phyloP scores from a whole-genome alignment of 2,888 invertebrate species.

The Parascotia fuliginaria region DNA sequence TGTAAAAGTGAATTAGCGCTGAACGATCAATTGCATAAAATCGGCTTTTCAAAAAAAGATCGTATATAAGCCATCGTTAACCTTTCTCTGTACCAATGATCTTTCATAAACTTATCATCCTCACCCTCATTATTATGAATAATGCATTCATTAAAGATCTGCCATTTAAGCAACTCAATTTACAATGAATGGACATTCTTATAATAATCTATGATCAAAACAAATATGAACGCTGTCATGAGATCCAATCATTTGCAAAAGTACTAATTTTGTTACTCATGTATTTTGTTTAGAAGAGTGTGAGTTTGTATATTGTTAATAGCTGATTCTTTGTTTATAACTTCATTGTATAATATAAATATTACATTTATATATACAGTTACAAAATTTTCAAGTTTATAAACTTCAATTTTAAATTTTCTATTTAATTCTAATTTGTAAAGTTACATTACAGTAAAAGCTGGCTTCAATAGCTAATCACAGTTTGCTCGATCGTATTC shows the following conservation, averaged over 20 bases:
- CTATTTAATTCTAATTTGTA: no score
- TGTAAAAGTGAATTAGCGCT: no score
- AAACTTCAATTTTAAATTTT: no score
- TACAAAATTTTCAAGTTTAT: no score
- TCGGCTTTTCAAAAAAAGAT: no score
- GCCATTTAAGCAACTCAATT: conserved; percentile 38
- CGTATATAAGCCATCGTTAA: no score
- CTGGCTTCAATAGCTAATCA: background rate
- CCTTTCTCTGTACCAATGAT: background rate
- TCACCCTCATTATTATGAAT: background rate
- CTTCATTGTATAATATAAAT: background rate
- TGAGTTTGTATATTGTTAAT: background rate
- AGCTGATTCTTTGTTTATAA: background rate
- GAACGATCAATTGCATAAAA: no score
- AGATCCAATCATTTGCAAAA: conserved; percentile 30
- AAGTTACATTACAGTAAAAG: no score
- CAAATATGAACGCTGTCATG: conserved; percentile 40
- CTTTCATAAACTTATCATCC: background rate
- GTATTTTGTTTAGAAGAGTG: conserved; percentile 4
- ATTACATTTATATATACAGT: no score
- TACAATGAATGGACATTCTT: conserved; percentile 52
- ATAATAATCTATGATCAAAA: conserved; percentile 35
- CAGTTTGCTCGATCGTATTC: background rate
- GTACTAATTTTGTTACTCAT: conserved; percentile 29
- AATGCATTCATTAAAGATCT: conserved; percentile 1